Percentiles rank a stretch among this genome's conserved stretches.
phyloP scores from a whole-genome alignment of 2,888 invertebrate genomes.

The Amorpha juglandis region DNA sequence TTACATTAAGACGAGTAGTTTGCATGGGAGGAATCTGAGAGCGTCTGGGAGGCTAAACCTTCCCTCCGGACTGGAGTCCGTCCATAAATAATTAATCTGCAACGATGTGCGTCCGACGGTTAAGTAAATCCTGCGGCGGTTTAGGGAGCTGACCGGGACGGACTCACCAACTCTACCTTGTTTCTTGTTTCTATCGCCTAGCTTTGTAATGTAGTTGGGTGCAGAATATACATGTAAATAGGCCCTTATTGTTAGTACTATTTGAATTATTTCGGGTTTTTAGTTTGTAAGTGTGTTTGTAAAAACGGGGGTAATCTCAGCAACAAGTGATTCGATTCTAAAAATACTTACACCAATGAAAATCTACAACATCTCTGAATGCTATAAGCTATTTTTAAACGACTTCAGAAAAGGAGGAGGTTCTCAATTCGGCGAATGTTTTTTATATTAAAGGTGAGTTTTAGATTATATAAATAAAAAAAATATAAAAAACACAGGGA shows the following conservation, averaged over 20 bases:
- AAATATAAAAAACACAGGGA: too few relatives aligned
- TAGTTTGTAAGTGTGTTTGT: too few relatives aligned
- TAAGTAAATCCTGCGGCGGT: constrained; percentile 73
- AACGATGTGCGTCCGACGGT: constrained; percentile 73
- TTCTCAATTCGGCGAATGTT: too few relatives aligned
- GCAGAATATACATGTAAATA: background rate
- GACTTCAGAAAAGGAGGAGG: too few relatives aligned
- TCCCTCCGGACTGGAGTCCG: constrained; percentile 67
- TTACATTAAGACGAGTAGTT: constrained; percentile 80
- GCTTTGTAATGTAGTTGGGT: background rate
- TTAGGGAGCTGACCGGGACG: constrained; percentile 56
- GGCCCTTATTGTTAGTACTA: background rate
- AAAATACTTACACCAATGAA: too few relatives aligned
- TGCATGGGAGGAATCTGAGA: constrained; percentile 78
- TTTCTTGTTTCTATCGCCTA: constrained; percentile 42
- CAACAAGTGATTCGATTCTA: too few relatives aligned
- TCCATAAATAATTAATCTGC: constrained; percentile 83
- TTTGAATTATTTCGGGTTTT: too few relatives aligned
- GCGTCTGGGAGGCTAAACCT: constrained; percentile 80
- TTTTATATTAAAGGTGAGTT: too few relatives aligned
- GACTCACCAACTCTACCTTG: constrained; percentile 48
- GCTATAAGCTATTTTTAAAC: too few relatives aligned
- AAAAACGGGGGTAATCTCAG: too few relatives aligned
- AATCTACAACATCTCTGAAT: too few relatives aligned
- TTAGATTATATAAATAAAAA: too few relatives aligned